Percentiles rank a stretch among this genome's conserved stretches.
These are phyloP conservation scores for Microchirus variegatus DNA, from an alignment of 2,797 vertebrate species.

Conservation along the genomic window DNA sequence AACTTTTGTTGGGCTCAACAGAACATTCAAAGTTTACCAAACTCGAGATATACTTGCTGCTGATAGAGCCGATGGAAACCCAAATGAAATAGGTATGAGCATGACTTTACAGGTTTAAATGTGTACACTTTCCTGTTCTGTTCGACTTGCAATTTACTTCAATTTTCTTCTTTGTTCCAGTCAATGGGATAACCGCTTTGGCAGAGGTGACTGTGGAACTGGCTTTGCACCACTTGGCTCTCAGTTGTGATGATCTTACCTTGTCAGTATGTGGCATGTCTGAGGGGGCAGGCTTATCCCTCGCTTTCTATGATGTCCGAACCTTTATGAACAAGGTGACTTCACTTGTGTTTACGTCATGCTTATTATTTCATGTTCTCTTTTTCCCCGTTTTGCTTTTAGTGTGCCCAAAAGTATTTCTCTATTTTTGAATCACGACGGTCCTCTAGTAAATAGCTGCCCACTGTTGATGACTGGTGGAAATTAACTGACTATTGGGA, in stretches of 20 bases:
- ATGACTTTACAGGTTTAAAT: background rate
- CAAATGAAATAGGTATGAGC: constrained; percentile 87
- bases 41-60: constrained; percentile 86
- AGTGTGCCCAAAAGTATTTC: too few species aligned
- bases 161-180: constrained; percentile 49
- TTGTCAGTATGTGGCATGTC: constrained; percentile 89
- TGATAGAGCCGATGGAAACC: constrained; percentile 84
- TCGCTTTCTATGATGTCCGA: constrained; percentile 93
- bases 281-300: constrained; percentile 73
- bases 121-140: background rate
- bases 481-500: background rate
- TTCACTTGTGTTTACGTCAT: background rate
- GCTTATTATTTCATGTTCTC: background rate
- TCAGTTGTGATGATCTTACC: constrained; percentile 92
- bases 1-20: constrained; percentile 85
- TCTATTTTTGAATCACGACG: background rate
- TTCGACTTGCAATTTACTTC: background rate
- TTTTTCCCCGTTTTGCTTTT: background rate
- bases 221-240: constrained; percentile 88
- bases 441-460: background rate
- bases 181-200: constrained; percentile 66
- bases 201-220: constrained; percentile 82
- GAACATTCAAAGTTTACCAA: constrained; percentile 86
- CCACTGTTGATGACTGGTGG: background rate
- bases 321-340: constrained; percentile 92